Percentiles rank a stretch among this genome's conserved stretches.
Evolutionary conservation across 2,888 invertebrate species (phyloP).

Genomic region (Hydrotaea cyrtoneurina): DNA sequence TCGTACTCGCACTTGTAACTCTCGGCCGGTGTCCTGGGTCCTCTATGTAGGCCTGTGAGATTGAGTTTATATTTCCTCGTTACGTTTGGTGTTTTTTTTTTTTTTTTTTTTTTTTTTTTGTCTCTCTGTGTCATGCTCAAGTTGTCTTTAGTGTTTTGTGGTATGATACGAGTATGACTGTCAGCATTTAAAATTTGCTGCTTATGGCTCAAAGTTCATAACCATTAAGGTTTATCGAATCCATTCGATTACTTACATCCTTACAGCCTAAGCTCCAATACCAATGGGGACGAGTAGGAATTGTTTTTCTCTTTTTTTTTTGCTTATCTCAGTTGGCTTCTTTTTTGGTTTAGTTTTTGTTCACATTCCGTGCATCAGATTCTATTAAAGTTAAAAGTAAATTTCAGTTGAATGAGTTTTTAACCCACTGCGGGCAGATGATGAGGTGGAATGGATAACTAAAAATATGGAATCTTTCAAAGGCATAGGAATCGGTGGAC

Average conservation of each 20-base stretch:
- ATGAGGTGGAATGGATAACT: too few species aligned
- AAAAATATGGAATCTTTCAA: too few species aligned
- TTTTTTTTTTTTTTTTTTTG: not conserved
- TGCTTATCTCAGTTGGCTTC: not conserved
- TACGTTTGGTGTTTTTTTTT: not conserved
- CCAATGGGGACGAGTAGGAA: conserved; percentile 14
- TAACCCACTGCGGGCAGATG: conserved; percentile 33
- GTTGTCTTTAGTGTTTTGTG: conserved; percentile 27
- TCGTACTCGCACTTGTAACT: not conserved
- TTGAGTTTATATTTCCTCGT: conserved; percentile 15
- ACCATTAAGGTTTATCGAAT: conserved; percentile 57
- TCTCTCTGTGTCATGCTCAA: not conserved
- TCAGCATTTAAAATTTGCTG: conserved; percentile 54
- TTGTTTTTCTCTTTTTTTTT: conserved; percentile 1
- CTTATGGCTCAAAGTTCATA: conserved; percentile 53
- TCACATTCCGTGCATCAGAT: not conserved
- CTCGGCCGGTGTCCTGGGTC: not conserved
- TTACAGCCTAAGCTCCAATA: conserved; percentile 44
- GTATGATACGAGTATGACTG: conserved; percentile 29
- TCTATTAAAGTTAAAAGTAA: conserved; percentile 17
- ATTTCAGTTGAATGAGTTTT: conserved; percentile 26
- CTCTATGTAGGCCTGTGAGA: not conserved
- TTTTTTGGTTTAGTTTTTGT: not conserved
- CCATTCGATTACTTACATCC: conserved; percentile 53
- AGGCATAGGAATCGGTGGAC: too few species aligned